Base-by-base conservation (phyloP, 2,797 vertebrate genomes). In the Siniperca undulata region DNA sequence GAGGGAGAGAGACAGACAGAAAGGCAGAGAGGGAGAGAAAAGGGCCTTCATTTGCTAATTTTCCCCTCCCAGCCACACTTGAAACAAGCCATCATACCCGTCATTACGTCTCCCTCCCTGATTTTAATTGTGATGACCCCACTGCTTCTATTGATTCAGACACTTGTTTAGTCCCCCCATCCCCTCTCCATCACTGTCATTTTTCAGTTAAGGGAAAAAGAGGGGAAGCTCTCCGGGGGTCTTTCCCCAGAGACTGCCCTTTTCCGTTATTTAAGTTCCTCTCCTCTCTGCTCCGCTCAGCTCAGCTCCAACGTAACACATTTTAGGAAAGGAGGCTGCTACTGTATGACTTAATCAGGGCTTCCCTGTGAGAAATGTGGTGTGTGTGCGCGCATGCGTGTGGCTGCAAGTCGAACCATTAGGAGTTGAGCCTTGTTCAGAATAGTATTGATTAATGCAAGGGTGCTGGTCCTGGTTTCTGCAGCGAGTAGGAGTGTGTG, bases 271-370 rank as follows among this genome's bases (percentile, higher is more conserved):
- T 83, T 81, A 80, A 85, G 56, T 82, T 86, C 76, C 78, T 61
- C 85, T 65, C 58, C 48, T 44, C 82, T 79, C 59, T 0, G 3
- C 70, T 80, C 56, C 0, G 12, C 68, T 65, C 77, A 13, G 72
- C 82, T 27, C 70, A n/a, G 71, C 68, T 86, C 74, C 48, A 22
- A 87, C 75, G 48, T 81, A 81, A 84, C 83, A 70, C 85, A 85
- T 91, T 90, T 89, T 81, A 82, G 88, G 91, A 88, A 77, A 85
- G 80, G 83, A 86, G 83, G 84, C 83, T 80, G 83, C 79, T 60
- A 40, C 40, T 40, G 40, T 40, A 66, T 94, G 93, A 94, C 94
- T 91, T 94, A 93, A 95, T 93, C 90, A 91, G 92, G 92, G 88
- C 92, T 93, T 93, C 90, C 90, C 92, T 94, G 76, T 88, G 85